Evolutionary conservation across 1,140 invertebrate genomes (phyloP).

Genomic region (Macrostomum lignano): DNA sequence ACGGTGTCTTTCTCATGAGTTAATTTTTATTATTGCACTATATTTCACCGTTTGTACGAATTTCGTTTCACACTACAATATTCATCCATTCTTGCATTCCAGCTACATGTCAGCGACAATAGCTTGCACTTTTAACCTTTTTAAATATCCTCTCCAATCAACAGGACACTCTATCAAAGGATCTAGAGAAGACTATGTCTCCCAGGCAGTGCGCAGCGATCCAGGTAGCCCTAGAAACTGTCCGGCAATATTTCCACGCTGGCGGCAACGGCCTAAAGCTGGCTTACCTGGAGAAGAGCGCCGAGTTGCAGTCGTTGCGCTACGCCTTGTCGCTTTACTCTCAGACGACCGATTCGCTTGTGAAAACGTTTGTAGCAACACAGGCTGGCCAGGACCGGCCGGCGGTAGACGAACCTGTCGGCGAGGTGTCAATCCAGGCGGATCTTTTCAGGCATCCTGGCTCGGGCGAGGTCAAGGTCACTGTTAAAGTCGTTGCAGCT

Average conservation of each 20-base stretch:
- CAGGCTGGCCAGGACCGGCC: constrained; percentile 56
- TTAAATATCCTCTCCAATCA: too few species aligned
- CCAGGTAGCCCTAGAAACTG: constrained; percentile 79
- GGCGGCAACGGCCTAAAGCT: constrained; percentile 98
- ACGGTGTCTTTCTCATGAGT: too few species aligned
- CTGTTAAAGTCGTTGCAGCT: constrained; percentile 90
- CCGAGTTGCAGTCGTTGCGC: constrained; percentile 73
- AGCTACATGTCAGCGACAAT: too few species aligned
- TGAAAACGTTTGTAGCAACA: constrained; percentile 87
- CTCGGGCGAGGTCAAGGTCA: constrained; percentile 93
- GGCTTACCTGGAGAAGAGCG: constrained; percentile 81
- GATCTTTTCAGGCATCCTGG: constrained; percentile 93
- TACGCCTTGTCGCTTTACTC: constrained; percentile 94
- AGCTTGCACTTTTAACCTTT: too few species aligned
- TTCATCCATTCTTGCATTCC: too few species aligned
- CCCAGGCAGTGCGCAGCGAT: constrained; percentile 95
- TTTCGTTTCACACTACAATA: too few species aligned
- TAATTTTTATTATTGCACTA: too few species aligned
- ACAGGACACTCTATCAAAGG: constrained; percentile 58
- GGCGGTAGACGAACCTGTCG: constrained; percentile 56
- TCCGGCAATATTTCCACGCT: constrained; percentile 96
- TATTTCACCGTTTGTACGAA: too few species aligned
- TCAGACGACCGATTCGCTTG: constrained; percentile 91
- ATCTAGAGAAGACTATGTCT: constrained; percentile 80
- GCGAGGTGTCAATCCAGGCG: constrained; percentile 85